phyloP scores from a whole-genome alignment of 2,113 vertebrate species.

The Myotis brandtii region DNA sequence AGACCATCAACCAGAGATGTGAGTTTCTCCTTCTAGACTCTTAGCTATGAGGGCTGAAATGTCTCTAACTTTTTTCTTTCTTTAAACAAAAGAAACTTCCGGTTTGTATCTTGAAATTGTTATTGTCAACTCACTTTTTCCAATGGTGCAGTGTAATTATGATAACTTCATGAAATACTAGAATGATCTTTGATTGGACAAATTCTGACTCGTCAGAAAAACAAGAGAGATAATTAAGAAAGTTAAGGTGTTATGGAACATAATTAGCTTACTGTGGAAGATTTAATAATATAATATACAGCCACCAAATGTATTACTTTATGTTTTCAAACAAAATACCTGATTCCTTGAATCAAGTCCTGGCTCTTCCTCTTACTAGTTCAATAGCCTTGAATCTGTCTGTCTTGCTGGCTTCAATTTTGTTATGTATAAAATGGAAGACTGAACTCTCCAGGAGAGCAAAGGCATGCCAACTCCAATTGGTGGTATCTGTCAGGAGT shows the following conservation, averaged over 20 bases:
- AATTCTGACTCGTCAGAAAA: constrained; percentile 33
- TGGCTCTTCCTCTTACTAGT: not conserved
- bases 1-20: not conserved
- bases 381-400: not conserved
- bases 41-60: too few species aligned
- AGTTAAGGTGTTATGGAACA: not conserved
- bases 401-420: constrained; percentile 2
- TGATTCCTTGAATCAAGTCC: not conserved
- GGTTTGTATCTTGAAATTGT: not conserved
- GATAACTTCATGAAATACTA: not conserved
- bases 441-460: not conserved
- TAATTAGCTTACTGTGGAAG: not conserved
- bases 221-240: constrained; percentile 7
- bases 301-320: not conserved
- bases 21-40: not conserved
- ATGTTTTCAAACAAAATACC: not conserved
- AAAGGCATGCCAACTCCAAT: not conserved
- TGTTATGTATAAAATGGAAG: not conserved
- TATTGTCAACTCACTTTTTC: not conserved
- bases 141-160: not conserved
- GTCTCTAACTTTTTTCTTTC: not conserved
- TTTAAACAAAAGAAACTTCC: not conserved
- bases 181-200: not conserved
- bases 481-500: constrained; percentile 30
- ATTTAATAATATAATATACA: not conserved